Conservation (phyloP, 2,888 invertebrate species). For the Protonemura montana region DNA sequence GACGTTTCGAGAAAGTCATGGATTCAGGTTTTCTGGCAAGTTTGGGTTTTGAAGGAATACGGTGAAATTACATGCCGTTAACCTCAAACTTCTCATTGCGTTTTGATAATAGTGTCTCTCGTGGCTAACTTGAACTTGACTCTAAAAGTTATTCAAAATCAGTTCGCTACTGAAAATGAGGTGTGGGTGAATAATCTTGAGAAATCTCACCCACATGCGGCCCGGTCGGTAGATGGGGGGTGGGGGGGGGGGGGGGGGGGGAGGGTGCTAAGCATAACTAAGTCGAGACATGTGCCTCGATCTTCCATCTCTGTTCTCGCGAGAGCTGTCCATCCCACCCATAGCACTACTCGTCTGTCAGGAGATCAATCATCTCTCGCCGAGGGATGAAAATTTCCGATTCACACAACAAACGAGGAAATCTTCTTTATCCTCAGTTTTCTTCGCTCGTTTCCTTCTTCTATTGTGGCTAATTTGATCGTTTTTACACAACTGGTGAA, state of each 20-base stretch:
- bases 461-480: neutral
- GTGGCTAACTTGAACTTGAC: neutral
- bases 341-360: neutral
- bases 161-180: conserved; percentile 46
- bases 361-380: neutral
- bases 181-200: conserved; percentile 48
- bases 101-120: neutral
- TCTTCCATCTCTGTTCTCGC: neutral
- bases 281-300: neutral
- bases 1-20: neutral
- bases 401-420: neutral
- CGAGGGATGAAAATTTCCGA: neutral
- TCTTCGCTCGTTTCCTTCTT: neutral
- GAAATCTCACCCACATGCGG: conserved; percentile 50
- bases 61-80: neutral
- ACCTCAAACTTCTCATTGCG: neutral
- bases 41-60: neutral
- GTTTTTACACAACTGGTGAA: neutral
- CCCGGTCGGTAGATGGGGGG: neutral
- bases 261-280: neutral
- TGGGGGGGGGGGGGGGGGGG: too few species aligned
- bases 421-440: neutral
- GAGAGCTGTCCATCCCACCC: neutral
- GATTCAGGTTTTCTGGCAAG: too few species aligned
- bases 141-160: neutral